Base-by-base conservation (phyloP, 2,797 vertebrate genomes). In the Poeciliopsis infans region DNA sequence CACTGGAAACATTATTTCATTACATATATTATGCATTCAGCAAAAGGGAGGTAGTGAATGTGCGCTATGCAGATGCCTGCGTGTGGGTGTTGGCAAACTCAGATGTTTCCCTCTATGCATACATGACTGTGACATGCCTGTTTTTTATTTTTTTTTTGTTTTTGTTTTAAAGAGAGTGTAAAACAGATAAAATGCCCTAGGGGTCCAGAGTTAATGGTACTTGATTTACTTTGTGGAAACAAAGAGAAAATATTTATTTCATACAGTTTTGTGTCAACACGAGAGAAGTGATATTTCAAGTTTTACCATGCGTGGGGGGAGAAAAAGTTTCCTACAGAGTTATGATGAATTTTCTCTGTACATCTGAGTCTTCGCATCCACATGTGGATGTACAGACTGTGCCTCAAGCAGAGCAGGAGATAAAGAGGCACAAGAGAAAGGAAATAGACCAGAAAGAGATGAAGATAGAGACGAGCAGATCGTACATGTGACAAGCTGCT, bases 1-100 rank as follows among this genome's bases (percentile, higher is more conserved):
- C 94, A 95, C 93, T 95, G 95, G 95, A 95, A 95, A 96, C 94
- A 96, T 96, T 95, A 95, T 95, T 96, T 95, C 94, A 95, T 96
- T 96, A 96, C 94, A 96, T 96, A 94, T 94, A 96, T 96, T 96
- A 96, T 96, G 95, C 96, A 96, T 96, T 95, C 95, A 92, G 93
- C 92, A 93, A 93, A 92, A 94, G 89, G 89, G 90, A 95, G 90
- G 85, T 90, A 87, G 91, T 89, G 90, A 93, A 87, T 88, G 87
- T 86, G 92, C 83, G 87, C 88, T 86, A 85, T 89, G 91, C 83
- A 90, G 79, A 91, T 89, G 84, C 83, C 88, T 89, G 89, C 80
- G 86, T 88, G 92, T 89, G 93, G 79, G 88, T 90, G 93, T 90
- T 88, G 87, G 91, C 86, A 73, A 87, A 87, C 88, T 90, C 85